Base-by-base conservation (phyloP, 2,113 vertebrate genomes). In the Mormoops blainvillei region DNA sequence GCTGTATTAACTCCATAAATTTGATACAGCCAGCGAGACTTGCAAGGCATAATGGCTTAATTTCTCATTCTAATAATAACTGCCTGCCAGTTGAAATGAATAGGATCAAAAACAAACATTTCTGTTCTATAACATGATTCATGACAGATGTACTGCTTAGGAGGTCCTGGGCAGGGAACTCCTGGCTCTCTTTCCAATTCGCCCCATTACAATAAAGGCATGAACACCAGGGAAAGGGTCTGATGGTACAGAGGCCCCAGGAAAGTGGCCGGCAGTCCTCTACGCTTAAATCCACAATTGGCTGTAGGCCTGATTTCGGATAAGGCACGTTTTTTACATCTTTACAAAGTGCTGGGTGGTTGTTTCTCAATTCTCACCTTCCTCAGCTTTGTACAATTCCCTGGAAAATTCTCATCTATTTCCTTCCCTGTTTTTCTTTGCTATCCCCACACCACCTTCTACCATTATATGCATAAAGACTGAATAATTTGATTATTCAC, bases 41-140 rank as follows among this genome's bases (percentile, higher is more conserved):
- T 98, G 93, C 61, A 97, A 81, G 80, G 96, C 87, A 96, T 98
- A 98, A 98, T 98, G 97, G 98, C 97, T 98, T 98, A 98, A 98
- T 98, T 98, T 98, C 98, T 98, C 98, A 98, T 98, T 98, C 97
- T 98, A 98, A 98, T 98, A 98, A 98, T 98, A 98, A 98, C 98
- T 97, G 96, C 96, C 98, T 98, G 98, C 98, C 98, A 98, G 97
- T 96, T 97, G 96, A 98, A 98, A 98, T 98, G 98, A 98, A 98
- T 98, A 98, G 97, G 94, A 98, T 97, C 95, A 98, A 98, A 98
- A 98, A 96, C 94, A 98, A 98, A 98, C 97, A 98, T 98, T 98
- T 97, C 97, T 97, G 97, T 97, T 98, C 95, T 97, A 78, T 97
- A 97, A 97, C 96, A 96, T 98, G 98, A 98, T 98, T 96, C 92